Percentiles rank a stretch among this genome's conserved stretches.
phyloP scores from a whole-genome alignment of 2,113 vertebrate genomes.

The Hiodon alosoides region DNA sequence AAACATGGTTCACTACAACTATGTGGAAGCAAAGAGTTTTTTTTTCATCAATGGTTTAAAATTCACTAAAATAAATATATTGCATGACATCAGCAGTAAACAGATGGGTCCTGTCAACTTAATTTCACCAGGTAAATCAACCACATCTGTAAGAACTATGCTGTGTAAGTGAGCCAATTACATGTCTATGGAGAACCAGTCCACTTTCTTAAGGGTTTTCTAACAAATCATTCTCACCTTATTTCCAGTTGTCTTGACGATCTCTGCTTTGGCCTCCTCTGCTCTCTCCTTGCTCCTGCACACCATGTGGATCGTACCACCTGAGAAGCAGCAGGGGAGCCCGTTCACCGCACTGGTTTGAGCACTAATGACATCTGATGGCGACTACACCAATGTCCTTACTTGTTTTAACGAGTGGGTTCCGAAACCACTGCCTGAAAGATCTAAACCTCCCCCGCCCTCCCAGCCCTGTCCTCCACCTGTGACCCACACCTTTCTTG shows the following conservation, averaged over 20 bases:
- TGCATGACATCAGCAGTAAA: too few relatives aligned
- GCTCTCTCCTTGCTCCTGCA: conserved; percentile 63
- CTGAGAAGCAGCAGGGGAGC: conserved; percentile 32
- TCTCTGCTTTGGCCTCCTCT: conserved; percentile 55
- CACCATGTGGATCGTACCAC: conserved; percentile 62
- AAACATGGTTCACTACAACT: not conserved
- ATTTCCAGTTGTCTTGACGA: conserved; percentile 54
- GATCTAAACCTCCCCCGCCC: not conserved
- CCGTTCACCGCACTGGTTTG: not conserved
- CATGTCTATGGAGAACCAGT: too few relatives aligned
- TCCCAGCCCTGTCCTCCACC: not conserved
- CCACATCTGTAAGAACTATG: too few relatives aligned
- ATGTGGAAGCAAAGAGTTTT: too few relatives aligned
- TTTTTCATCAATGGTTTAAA: too few relatives aligned
- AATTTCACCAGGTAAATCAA: too few relatives aligned
- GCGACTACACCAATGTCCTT: not conserved
- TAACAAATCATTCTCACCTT: conserved; percentile 35
- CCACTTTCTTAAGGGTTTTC: too few relatives aligned
- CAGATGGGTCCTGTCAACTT: too few relatives aligned
- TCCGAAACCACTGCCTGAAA: not conserved
- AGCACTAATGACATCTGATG: not conserved
- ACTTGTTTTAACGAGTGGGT: not conserved
- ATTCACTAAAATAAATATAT: too few relatives aligned
- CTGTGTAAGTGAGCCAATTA: too few relatives aligned
- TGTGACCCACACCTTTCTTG: conserved; percentile 54